phyloP scores from a whole-genome alignment of 1,140 invertebrate genomes.

The Camponotus vicinus region DNA sequence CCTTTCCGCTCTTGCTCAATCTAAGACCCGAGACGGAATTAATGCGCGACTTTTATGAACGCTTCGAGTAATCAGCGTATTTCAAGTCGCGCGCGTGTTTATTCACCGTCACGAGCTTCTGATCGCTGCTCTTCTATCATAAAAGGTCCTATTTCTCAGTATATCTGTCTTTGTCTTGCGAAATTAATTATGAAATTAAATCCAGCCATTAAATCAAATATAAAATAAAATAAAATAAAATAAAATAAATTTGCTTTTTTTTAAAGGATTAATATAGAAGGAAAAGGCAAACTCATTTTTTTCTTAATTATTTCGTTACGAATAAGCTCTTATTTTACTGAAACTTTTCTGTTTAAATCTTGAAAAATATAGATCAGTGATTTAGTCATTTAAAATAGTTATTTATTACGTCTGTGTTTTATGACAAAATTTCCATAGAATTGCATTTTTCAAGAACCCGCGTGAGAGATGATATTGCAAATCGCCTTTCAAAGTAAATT shows the following conservation, averaged over 20 bases:
- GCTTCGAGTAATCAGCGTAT: conserved; percentile 56
- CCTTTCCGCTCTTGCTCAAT: background rate
- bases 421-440: background rate
- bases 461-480: background rate
- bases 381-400: background rate
- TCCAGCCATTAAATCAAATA: background rate
- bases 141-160: conserved; percentile 31
- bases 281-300: background rate
- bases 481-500: conserved; percentile 32
- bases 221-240: background rate
- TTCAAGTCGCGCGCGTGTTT: conserved; percentile 58
- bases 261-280: background rate
- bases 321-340: background rate
- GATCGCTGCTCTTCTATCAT: background rate
- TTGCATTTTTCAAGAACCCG: background rate
- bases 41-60: conserved; percentile 66
- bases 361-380: conserved; percentile 16
- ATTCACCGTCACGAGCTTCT: conserved; percentile 20
- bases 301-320: background rate
- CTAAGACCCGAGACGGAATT: conserved; percentile 56
- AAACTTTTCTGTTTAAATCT: conserved; percentile 1
- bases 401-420: conserved; percentile 9
- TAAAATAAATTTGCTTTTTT: background rate
- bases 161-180: background rate
- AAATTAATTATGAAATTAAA: conserved; percentile 6